Evolutionary conservation across 2,888 invertebrate genomes (phyloP), one percentile per base, ranked within the genome.

Genomic region (Argynnis bischoffii): DNA sequence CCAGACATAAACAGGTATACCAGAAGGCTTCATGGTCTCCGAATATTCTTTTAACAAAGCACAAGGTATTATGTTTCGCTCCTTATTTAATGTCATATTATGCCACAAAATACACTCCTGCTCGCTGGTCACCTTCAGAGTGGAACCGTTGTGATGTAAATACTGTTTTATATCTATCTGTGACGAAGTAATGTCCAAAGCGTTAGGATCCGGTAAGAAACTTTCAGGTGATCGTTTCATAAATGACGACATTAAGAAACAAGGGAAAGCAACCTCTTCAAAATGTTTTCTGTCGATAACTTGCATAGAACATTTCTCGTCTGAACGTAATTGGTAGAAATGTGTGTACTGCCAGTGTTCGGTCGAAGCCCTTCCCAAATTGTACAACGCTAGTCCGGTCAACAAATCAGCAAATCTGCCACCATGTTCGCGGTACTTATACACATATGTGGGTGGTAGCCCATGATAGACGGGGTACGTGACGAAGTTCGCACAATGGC

Each of bases 71-170:
- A 76, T 75, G 54, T 83, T 84, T 50, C 79, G 84, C 63, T 87
- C 85, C 79, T 69, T 81, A 75, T 55, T 79, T 72, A 73, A 76
- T 64, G 88, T 85, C 21, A 83, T 74, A 68, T 92, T 92, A 69
- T 88, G 89, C 92, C 92, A 92, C 47, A 92, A 73, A 41, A 89
- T 79, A 69, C 92, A 92, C 61, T 86, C 84, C 63, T 89, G 88
- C 11, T 85, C 81, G 18, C 81, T 79, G 0, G 80, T 86, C 63
- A 90, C 81, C 68, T 78, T 77, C 35, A 90, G 70, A 6, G 80
- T 77, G 8, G 80, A 72, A 0, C 83, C 86, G 21, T 81, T 81
- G 15, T 71, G 69, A 4, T 81, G 77, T n/a, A 83, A 69, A 64
- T 79, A 84, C n/a, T 85, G 78, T 69, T 80, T 83, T 6, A 88